Percentiles rank a stretch among this genome's conserved stretches.
phyloP scores from a whole-genome alignment of 1,140 invertebrate species.

The Andricus grossulariae region DNA sequence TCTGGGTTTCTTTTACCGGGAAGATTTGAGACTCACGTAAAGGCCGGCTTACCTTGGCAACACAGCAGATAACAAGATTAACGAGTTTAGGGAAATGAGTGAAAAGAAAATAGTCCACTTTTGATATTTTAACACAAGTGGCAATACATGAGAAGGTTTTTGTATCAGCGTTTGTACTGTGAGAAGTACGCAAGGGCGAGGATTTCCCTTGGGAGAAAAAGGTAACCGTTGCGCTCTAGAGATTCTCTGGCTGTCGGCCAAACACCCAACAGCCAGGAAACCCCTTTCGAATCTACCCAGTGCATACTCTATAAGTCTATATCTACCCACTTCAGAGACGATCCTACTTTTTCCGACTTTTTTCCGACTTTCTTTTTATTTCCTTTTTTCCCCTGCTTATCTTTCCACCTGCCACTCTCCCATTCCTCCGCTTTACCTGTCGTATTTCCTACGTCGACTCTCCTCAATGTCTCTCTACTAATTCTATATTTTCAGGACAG shows the following conservation, averaged over 20 bases:
- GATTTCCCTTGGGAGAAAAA: constrained; percentile 53
- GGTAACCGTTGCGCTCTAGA: constrained; percentile 58
- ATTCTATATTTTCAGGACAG: not conserved
- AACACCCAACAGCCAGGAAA: constrained; percentile 66
- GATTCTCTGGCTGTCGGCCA: constrained; percentile 64
- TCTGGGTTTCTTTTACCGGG: not conserved
- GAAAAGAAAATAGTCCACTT: no score
- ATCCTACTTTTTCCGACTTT: constrained; percentile 37
- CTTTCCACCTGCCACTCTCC: constrained; percentile 33
- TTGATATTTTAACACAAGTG: not conserved
- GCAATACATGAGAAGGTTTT: constrained; percentile 20
- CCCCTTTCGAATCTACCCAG: constrained; percentile 53
- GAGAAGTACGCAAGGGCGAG: constrained; percentile 38
- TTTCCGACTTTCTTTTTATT: constrained; percentile 43
- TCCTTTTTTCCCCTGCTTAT: constrained; percentile 22
- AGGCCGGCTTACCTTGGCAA: no score
- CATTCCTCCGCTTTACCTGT: constrained; percentile 36
- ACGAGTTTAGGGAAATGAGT: no score
- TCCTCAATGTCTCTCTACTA: not conserved
- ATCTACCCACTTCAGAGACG: constrained; percentile 55
- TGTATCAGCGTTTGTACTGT: constrained; percentile 30
- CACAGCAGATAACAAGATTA: no score
- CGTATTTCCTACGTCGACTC: constrained; percentile 37
- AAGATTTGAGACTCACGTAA: no score
- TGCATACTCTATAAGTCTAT: constrained; percentile 7